Evolutionary conservation across 1,140 invertebrate species (phyloP).

Genomic region (Drosophila neocordata): DNA sequence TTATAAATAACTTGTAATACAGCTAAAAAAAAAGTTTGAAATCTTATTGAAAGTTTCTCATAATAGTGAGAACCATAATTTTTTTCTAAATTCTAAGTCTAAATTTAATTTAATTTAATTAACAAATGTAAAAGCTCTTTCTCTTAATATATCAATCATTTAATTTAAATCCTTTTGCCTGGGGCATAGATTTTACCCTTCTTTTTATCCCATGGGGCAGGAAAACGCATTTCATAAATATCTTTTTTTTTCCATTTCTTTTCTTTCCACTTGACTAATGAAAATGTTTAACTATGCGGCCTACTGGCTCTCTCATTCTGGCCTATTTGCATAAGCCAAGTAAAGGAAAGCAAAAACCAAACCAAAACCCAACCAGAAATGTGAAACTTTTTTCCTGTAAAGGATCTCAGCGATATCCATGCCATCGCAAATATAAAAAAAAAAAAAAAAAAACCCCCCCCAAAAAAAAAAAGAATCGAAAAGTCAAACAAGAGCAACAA

Average conservation of each 20-base stretch:
- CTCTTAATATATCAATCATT: no score
- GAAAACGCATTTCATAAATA: constrained; percentile 65
- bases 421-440: constrained; percentile 55
- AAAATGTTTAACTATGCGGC: constrained; percentile 69
- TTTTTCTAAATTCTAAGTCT: no score
- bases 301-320: background rate
- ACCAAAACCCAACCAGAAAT: constrained; percentile 16
- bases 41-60: no score
- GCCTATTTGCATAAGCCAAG: constrained; percentile 58
- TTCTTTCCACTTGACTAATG: constrained; percentile 69
- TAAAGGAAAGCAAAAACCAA: background rate
- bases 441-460: background rate
- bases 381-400: constrained; percentile 21
- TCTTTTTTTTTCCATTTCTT: constrained; percentile 28
- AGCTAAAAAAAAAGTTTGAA: no score
- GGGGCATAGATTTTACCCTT: background rate
- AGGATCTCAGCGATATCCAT: constrained; percentile 51
- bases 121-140: no score
- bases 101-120: no score
- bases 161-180: no score
- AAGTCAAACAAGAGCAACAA: constrained; percentile 61
- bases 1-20: no score
- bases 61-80: no score
- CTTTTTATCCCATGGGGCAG: background rate
- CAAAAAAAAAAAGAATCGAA: background rate